Evolutionary conservation across 2,888 invertebrate genomes (phyloP), one percentile per base, ranked within the genome.

Genomic region (Macrophya annulata): DNA sequence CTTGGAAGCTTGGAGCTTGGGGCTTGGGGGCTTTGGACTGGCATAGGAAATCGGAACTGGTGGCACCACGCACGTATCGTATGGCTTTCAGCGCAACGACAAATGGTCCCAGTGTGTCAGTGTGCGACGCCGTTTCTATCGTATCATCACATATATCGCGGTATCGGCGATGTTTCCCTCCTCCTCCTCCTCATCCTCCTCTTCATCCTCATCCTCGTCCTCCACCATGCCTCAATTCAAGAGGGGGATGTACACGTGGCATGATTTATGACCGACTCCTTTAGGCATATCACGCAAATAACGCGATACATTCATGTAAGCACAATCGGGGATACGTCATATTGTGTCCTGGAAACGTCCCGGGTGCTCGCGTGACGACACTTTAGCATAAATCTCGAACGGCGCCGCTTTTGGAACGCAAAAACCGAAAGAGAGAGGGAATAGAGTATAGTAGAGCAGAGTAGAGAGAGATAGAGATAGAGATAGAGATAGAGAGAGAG

Each of bases 261-360:
- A 59, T 86, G 86, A 86, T 86, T 86, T 86, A 86, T 84, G 85
- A 25, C 48, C 65, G 76, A 82, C 86, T 88, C 88, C 84, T 84
- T 84, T 59, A 72, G 31, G 76, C 86, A 86, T 86, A 88, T 88
- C 88, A 88, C 88, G 87, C 88, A 89, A 89, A 89, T 89, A 90
- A 87, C 87, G 87, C 85, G 87, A 86, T 87, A 86, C 87, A 85
- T 85, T 87, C 86, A 83, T 85, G 84, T 85, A 81, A 72, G 84
- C 85, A 85, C 85, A 82, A 88, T 89, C 87, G 85, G 87, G 87
- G 87, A 91, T 89, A 89, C 88, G 88, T 90, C 89, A 89, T 89
- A 90, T 90, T 88, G 87, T 87, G 85, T 87, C 87, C 84, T 76
- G 77, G 84, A 87, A 87, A 88, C 84, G 77, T 85, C 82, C 85